Evolutionary conservation across 2,797 vertebrate species (phyloP), one percentile per base, ranked within the genome.

Genomic region (Pogoniulus pusillus): DNA sequence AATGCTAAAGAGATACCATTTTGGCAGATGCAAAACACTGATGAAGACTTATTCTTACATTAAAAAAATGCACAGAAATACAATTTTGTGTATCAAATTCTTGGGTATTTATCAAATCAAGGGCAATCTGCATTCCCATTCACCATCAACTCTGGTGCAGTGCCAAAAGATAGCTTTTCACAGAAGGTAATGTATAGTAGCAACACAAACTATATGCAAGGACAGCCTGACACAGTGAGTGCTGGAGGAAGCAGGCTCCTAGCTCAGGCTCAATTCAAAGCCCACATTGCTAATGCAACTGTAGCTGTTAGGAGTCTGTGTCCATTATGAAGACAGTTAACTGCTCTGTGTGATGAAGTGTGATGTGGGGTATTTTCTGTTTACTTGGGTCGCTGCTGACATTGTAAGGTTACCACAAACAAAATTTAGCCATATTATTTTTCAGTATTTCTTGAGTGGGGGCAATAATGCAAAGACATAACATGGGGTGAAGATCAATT

Each of bases 221-320:
- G 57, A n/a, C n/a, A 47, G 37, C 3, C 69, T 79, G 47, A 80
- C 4, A 11, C 29, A 47, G 20, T 0, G 0, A 43, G 20, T 7
- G 24, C 7, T 35, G 13, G 20, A 9, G 2, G 58, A 70, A 59
- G 3, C 1, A 3, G 85, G 20, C 12, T 77, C 32, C 14, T 32
- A 76, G 16, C 4, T 72, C 24, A 30, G 26, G 7, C 30, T 39
- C 26, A 19, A 55, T 32, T 82, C 57, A 63, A 86, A 82, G 10
- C 19, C 19, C 2, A 1, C 9, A n/a, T 0, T 51, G 23, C 18
- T 47, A 73, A 63, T 2, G 4, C 23, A 60, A 32, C 3, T 41
- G 13, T 35, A 29, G 55, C 19, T 84, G 59, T 10, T 0, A 34
- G 22, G 24, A 77, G 30, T 17, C 23, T 51, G 6, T 19, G 30